Evolutionary conservation across 2,113 vertebrate species (phyloP), one percentile per base, ranked within the genome.

Genomic region (Pyxicephalus adspersus): DNA sequence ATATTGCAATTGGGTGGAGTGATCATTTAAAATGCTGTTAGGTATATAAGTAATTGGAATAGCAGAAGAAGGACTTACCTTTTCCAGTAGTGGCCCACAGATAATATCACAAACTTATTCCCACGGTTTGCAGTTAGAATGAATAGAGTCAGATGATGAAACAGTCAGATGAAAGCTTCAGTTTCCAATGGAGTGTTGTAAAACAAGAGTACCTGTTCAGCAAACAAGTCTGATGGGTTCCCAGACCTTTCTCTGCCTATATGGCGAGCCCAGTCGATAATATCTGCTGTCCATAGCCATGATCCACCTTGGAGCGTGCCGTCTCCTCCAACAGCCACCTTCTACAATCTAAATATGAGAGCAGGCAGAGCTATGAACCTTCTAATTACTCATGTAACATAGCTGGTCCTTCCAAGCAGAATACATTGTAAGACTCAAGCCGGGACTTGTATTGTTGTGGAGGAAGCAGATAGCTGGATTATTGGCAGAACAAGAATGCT

Each of bases 391-490:
- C 11, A 5, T 11, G 57, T 60, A 60, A 60, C 57, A 54, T 17
- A 29, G 8, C 1, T 55, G 23, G 29, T 11, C 17, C 6, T 55
- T 55, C 23, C 4, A 18, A 71, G 50, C 51, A 29, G 71, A 73
- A 18, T 31, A 23, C 28, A 38, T 25, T 22, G 16, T 6, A 19
- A 28, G 18, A 45, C 28, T 81, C 79, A 55, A 64, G 79, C 79
- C 25, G 19, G 23, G 22, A 81, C 79, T 55, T 81, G 79, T 34
- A 55, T 73, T 17, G 34, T 19, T 23, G 38, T 13, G 28, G 45
- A 71, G 66, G 66, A 67, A 80, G 77, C 66, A 61, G 66, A 22
- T 15, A 23, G 38, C 31, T 28, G 67, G 67, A 72, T 63, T 80
- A 80, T 57, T 72, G 31, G 64, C 34, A 58, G 16, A 60, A 31